phyloP scores from a whole-genome alignment of 2,113 vertebrate species.

The Leptodactylus fuscus region DNA sequence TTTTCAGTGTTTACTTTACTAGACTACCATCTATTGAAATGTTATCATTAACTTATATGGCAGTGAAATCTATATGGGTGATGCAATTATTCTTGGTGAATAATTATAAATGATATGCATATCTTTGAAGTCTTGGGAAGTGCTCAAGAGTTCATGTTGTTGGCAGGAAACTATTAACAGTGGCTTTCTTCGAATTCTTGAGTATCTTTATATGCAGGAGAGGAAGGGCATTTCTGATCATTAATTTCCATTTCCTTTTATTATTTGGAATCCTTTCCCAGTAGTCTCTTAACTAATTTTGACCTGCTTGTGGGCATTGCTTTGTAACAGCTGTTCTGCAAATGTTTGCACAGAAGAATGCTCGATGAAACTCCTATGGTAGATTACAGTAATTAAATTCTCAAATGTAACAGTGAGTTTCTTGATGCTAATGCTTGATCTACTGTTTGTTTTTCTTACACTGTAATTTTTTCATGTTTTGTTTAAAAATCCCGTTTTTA shows the following conservation, averaged over 20 bases:
- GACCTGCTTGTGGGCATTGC: conserved; percentile 2
- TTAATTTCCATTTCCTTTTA: conserved; percentile 57
- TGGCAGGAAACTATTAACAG: conserved; percentile 55
- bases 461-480: too few species aligned
- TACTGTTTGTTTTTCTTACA: too few species aligned
- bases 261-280: conserved; percentile 56
- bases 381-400: not conserved
- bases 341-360: not conserved
- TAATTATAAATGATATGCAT: conserved; percentile 52
- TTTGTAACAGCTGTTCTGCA: conserved; percentile 18
- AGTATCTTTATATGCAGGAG: conserved; percentile 50
- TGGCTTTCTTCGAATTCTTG: conserved; percentile 59
- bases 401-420: too few species aligned
- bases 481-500: too few species aligned
- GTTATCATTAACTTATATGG: not conserved
- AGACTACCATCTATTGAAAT: too few species aligned
- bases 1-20: not conserved
- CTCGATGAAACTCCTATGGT: not conserved
- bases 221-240: conserved; percentile 57
- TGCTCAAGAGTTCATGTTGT: conserved; percentile 36
- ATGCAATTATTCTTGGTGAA: conserved; percentile 16
- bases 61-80: conserved; percentile 18
- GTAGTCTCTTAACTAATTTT: conserved; percentile 31
- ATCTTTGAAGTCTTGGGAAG: not conserved
- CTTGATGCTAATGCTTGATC: too few species aligned